Evolutionary conservation across 2,888 invertebrate species (phyloP).

Genomic region (Idaea aversata): DNA sequence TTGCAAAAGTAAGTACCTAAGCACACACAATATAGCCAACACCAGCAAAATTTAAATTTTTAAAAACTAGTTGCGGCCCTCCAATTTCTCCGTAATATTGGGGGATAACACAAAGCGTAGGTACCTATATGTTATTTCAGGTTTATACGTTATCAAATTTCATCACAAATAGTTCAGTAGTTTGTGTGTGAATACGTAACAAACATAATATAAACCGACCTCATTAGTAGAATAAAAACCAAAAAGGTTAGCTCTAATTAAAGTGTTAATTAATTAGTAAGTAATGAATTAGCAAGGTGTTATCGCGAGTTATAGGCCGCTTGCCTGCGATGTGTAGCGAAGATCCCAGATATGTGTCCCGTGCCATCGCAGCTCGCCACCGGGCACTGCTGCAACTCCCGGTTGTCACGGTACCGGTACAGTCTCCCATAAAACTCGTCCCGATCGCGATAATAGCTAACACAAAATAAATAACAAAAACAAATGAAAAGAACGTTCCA

Average conservation of each 20-base stretch:
- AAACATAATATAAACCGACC: no score
- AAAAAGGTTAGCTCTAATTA: no score
- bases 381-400: slow-evolving; percentile 90
- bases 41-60: not conserved
- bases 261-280: no score
- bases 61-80: not conserved
- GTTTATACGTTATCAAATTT: no score
- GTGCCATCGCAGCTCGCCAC: slow-evolving; percentile 90
- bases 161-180: no score
- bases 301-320: slow-evolving; percentile 60
- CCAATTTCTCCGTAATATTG: not conserved
- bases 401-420: slow-evolving; percentile 83
- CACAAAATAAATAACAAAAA: slow-evolving; percentile 45
- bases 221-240: no score
- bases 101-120: not conserved
- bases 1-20: not conserved
- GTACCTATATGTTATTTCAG: no score
- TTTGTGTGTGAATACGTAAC: no score
- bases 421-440: slow-evolving; percentile 68
- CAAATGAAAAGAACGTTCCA: slow-evolving; percentile 43
- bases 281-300: not conserved
- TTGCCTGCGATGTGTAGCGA: slow-evolving; percentile 93
- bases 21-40: not conserved
- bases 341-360: slow-evolving; percentile 94
- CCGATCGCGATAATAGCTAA: slow-evolving; percentile 65